These are phyloP conservation scores for Ciona savignyi DNA, from an alignment of 23 tunicate genomes.

Conservation along the genomic window DNA sequence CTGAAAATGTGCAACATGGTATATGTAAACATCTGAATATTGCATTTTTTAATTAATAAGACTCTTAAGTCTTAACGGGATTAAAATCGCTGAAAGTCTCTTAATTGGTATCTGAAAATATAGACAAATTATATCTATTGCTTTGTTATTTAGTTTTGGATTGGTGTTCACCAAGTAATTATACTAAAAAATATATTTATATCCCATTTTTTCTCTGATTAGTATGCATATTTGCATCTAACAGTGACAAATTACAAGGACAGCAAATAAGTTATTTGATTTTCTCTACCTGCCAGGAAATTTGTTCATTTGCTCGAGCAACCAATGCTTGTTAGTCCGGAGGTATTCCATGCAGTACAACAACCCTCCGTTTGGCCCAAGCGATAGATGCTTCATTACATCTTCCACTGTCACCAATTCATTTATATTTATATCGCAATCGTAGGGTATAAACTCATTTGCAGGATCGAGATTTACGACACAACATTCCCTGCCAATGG, in stretches of 20 bases:
- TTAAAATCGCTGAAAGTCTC: too few relatives aligned
- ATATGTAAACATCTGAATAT: background rate
- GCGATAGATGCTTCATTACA: slow-evolving; percentile 79
- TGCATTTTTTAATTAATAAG: background rate
- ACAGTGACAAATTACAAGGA: background rate
- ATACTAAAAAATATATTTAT: too few relatives aligned
- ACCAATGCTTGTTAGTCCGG: slow-evolving; percentile 78
- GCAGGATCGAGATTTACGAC: slow-evolving; percentile 97
- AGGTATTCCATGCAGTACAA: slow-evolving; percentile 93
- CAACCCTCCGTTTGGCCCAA: slow-evolving; percentile 95
- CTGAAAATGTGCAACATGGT: too few relatives aligned
- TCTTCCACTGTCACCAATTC: slow-evolving; percentile 91
- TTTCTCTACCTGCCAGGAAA: slow-evolving; percentile 33
- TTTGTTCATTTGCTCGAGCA: slow-evolving; percentile 50
- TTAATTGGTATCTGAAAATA: too few relatives aligned
- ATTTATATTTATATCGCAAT: slow-evolving; percentile 75
- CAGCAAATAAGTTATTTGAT: background rate
- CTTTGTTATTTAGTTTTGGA: too few relatives aligned
- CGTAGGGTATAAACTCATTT: slow-evolving; percentile 77
- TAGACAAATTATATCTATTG: too few relatives aligned
- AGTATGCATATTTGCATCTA: background rate
- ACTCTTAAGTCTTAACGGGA: too few relatives aligned
- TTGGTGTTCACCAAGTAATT: background rate
- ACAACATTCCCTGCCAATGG: slow-evolving; percentile 70
- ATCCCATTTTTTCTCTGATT: background rate